These are phyloP conservation scores for Psilopogon haemacephalus DNA, from an alignment of 2,113 vertebrate species.

Conservation along the genomic window DNA sequence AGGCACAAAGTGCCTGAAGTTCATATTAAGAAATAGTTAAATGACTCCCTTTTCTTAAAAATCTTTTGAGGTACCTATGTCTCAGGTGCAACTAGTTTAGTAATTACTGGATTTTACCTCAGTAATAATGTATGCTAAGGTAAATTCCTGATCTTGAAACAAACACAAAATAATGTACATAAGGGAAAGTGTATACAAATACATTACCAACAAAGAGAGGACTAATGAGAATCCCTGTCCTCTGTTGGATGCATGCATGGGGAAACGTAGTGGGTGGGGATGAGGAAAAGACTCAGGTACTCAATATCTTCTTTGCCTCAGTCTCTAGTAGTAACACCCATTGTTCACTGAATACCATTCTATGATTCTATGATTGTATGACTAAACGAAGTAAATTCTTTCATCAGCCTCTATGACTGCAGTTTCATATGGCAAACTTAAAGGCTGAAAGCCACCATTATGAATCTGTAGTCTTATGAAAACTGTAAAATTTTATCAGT, in stretches of 20 bases:
- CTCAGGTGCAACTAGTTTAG: background rate
- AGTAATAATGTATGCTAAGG: background rate
- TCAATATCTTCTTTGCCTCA: too few relatives aligned
- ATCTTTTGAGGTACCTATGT: background rate
- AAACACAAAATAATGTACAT: rapidly evolving
- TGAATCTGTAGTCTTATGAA: background rate
- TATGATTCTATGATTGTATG: too few relatives aligned
- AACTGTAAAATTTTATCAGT: background rate
- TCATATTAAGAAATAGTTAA: background rate
- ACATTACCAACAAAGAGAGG: too few relatives aligned
- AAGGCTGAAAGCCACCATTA: background rate
- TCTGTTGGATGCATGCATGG: too few relatives aligned
- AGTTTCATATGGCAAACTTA: background rate
- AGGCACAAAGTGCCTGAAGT: background rate
- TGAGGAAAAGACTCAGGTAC: too few relatives aligned
- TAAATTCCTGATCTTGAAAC: background rate
- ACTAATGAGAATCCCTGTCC: too few relatives aligned
- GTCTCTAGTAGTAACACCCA: too few relatives aligned
- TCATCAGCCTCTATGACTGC: background rate
- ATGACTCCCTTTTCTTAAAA: background rate
- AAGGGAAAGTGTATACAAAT: background rate
- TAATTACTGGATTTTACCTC: background rate
- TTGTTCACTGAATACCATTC: too few relatives aligned
- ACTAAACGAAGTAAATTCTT: background rate
- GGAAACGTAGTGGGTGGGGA: too few relatives aligned